Conservation (phyloP, 53 echinoderm and acorn worm genomes). For the Holothuria leucospilota region DNA sequence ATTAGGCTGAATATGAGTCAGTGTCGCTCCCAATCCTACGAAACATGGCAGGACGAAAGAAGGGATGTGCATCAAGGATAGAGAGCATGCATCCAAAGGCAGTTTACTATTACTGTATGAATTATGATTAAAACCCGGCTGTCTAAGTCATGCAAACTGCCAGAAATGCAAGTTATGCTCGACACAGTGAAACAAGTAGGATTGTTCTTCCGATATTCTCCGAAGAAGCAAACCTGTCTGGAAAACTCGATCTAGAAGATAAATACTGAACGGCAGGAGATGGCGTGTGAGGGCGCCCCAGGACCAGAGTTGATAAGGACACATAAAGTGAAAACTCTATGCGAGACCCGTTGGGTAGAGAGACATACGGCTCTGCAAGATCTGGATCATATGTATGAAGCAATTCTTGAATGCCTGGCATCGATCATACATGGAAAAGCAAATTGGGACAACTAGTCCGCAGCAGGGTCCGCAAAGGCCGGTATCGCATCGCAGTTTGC, state of each 20-base stretch:
- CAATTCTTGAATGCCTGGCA: constrained; percentile 6
- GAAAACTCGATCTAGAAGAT: not conserved
- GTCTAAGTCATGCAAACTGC: not conserved
- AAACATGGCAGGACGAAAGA: constrained; percentile 21
- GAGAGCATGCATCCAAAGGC: not conserved
- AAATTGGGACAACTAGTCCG: not conserved
- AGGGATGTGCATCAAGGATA: not conserved
- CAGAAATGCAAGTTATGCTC: constrained; percentile 15
- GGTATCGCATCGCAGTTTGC: too few species aligned
- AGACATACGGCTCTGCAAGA: not conserved
- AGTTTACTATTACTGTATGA: not conserved
- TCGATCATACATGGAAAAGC: not conserved
- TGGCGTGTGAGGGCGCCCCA: not conserved
- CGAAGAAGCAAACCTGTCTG: not conserved
- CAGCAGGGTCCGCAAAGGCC: too few species aligned
- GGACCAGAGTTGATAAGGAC: not conserved
- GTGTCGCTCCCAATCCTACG: constrained; percentile 24
- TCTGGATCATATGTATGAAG: not conserved
- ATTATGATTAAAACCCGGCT: constrained; percentile 3
- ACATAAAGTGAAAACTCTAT: not conserved
- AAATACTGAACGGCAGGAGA: not conserved
- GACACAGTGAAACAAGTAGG: constrained; percentile 8
- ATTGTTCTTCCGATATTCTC: not conserved
- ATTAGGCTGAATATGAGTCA: not conserved
- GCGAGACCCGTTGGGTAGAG: constrained; percentile 21